These are phyloP conservation scores for Himalopsyche kuldschensis DNA, from an alignment of 2,888 invertebrate genomes.

Conservation along the genomic window DNA sequence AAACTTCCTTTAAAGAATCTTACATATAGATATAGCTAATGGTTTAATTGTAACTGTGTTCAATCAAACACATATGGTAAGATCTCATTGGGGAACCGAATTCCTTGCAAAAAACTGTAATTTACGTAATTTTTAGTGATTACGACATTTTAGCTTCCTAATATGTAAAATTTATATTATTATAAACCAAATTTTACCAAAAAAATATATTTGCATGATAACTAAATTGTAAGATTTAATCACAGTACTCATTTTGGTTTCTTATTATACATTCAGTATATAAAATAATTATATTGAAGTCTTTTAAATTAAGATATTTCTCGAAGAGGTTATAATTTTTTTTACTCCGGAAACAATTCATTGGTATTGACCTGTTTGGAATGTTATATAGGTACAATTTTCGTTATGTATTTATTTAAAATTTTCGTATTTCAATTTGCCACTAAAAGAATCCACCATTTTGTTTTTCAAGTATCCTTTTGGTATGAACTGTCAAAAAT, in stretches of 20 bases:
- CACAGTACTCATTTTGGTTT: not conserved
- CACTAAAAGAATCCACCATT: too few relatives aligned
- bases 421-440: too few relatives aligned
- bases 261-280: not conserved
- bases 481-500: too few relatives aligned
- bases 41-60: not conserved
- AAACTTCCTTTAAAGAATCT: not conserved
- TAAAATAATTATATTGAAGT: not conserved
- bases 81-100: slow-evolving; percentile 52
- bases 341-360: too few relatives aligned
- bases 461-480: too few relatives aligned
- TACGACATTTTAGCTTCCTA: slow-evolving; percentile 39
- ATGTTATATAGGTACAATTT: too few relatives aligned
- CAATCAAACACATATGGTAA: not conserved
- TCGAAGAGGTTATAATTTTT: not conserved
- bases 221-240: not conserved
- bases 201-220: slow-evolving; percentile 15
- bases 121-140: slow-evolving; percentile 23
- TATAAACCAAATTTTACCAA: slow-evolving; percentile 25
- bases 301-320: not conserved
- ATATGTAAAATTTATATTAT: slow-evolving; percentile 42
- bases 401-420: too few relatives aligned
- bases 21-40: not conserved
- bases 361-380: too few relatives aligned
- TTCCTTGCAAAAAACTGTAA: slow-evolving; percentile 53